Base-by-base conservation (phyloP, 2,113 vertebrate species). In the Calonectris borealis region DNA sequence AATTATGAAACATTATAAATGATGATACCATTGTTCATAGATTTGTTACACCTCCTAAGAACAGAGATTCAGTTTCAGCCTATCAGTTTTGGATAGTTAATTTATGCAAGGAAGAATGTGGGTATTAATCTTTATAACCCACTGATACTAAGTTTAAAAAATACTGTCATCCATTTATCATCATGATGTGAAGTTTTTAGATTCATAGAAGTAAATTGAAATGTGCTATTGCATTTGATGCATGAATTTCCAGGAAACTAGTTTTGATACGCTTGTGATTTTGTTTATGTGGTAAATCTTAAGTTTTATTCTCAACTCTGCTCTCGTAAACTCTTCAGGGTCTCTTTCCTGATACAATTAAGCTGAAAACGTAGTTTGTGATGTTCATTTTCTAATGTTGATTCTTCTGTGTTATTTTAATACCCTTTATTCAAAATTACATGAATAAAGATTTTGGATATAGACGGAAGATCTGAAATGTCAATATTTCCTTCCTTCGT, bases 41-140 rank as follows among this genome's bases (percentile, higher is more conserved):
- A 55, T 60, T 26, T 92, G 32, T 75, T 88, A n/a, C 12, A 80
- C 27, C 54, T 93, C 52, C 25, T 87, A 82, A 42, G 46, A 91
- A 44, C 13, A 81, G 72, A 61, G 58, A 88, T 61, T 91, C 51
- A 10, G 65, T 89, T 34, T 91, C 87, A 89, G 46, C 34, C 73
- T 87, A 18, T 49, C 3, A 3, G 46, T 61, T 95, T 85, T 51
- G 36, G 42, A 29, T 90, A 90, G 57, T 77, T 88, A 91, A 91
- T 97, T 84, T 94, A 71, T 86, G 48, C 73, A 70, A 78, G 46
- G 51, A 84, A 71, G 66, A 93, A 79, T 51, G 48, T 75, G n/a
- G 25, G 7, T 91, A 88, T 96, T 94, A 91, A 91, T 95, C 73
- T 89, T 95, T 93, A 75, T 84, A 84, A 85, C 36, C 24, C 21